These are phyloP conservation scores for Chroicocephalus ridibundus DNA, from an alignment of 2,113 vertebrate genomes.

Conservation along the genomic window DNA sequence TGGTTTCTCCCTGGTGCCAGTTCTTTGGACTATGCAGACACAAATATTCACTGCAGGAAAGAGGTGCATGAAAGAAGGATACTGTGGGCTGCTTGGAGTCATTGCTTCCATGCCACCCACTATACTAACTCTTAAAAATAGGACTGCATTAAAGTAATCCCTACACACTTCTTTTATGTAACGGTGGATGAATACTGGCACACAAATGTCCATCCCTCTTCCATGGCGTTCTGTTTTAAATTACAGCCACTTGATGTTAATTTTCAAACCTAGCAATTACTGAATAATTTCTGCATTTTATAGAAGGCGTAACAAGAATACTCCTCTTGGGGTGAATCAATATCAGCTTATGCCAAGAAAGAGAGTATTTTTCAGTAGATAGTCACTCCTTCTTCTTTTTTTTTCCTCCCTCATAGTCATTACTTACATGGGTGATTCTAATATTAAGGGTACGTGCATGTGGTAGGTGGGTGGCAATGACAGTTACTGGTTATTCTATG, in stretches of 20 bases:
- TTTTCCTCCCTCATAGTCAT: not conserved
- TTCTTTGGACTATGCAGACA: slow-evolving; percentile 20
- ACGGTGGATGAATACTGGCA: not conserved
- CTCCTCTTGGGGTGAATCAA: slow-evolving; percentile 39
- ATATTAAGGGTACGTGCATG: slow-evolving; percentile 53
- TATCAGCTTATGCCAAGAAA: slow-evolving; percentile 15
- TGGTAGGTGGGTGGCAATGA: slow-evolving; percentile 52
- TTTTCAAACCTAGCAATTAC: slow-evolving; percentile 7
- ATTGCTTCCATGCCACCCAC: slow-evolving; percentile 22
- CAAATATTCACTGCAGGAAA: slow-evolving; percentile 10
- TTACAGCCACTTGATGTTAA: not conserved
- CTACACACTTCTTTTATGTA: not conserved
- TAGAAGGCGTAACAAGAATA: slow-evolving; percentile 6
- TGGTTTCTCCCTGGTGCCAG: not conserved
- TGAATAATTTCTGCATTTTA: not conserved
- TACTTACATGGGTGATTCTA: slow-evolving; percentile 30
- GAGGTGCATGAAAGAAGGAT: slow-evolving; percentile 27
- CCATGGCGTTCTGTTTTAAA: not conserved
- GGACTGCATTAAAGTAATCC: not conserved
- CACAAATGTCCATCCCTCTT: not conserved
- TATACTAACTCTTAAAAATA: slow-evolving; percentile 1
- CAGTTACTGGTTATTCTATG: slow-evolving; percentile 42
- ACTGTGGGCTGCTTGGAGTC: slow-evolving; percentile 13
- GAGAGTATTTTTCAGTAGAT: slow-evolving; percentile 7
- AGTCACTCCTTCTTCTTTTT: not conserved